These are phyloP conservation scores for Brevimyrus niger DNA, from an alignment of 2,113 vertebrate species.

Conservation along the genomic window DNA sequence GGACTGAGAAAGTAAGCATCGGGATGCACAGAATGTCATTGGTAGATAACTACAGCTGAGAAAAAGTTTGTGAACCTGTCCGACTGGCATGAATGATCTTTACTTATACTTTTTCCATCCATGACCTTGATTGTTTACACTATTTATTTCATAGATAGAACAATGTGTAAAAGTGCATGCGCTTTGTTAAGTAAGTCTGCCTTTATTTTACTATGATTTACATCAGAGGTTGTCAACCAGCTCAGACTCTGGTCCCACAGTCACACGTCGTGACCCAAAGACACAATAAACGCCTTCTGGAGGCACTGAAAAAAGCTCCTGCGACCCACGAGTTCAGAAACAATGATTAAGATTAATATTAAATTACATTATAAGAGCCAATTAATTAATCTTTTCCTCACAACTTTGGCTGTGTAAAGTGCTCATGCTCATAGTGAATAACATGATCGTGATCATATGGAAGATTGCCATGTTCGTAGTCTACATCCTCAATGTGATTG, in stretches of 20 bases:
- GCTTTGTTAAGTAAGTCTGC: neutral
- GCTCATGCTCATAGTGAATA: neutral
- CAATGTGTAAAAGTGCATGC: neutral
- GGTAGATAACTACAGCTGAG: neutral
- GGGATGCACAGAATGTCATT: neutral
- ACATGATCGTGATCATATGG: no score
- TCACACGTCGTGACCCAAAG: neutral
- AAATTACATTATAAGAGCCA: neutral
- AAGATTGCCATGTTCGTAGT: no score
- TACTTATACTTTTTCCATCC: neutral
- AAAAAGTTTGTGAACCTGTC: neutral
- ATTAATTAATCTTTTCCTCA: neutral
- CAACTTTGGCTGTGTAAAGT: neutral
- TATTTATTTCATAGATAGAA: neutral
- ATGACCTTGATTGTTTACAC: neutral
- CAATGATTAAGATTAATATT: neutral
- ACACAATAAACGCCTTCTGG: neutral
- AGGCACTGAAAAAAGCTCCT: neutral
- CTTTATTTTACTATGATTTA: neutral
- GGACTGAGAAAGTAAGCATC: neutral
- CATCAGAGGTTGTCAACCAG: neutral
- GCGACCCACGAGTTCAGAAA: neutral
- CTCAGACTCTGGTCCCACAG: neutral
- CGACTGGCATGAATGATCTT: neutral
- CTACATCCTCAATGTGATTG: neutral